Evolutionary conservation across 2,113 vertebrate genomes (phyloP), one percentile per base, ranked within the genome.

Genomic region (Lampris megalopsis): DNA sequence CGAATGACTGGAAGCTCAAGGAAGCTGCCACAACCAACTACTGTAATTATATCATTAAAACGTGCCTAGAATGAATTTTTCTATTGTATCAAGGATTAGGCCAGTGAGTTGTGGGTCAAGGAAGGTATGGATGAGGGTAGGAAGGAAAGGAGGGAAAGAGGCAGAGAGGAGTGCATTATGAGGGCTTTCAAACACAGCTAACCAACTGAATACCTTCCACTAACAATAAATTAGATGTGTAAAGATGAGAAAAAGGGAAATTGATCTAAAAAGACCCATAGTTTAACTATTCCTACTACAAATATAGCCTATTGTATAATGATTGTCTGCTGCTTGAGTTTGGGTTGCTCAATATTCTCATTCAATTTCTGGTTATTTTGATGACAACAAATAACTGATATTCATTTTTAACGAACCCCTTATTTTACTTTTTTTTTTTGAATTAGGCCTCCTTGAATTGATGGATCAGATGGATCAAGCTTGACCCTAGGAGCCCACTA

Each of bases 41-140:
- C 79, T 86, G 83, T 86, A 74, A 77, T 66, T 73, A 80, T 71
- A 77, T 53, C 59, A 78, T 73, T 53, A 3, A 88, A 83, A 63
- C 61, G 80, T 69, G 83, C 54, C 11, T 86, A 79, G 86, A 90
- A 89, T 88, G 78, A 60, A 80, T 78, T 75, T 86, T 68, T 71
- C 80, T 86, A 87, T 84, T 87, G 79, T 88, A 69, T 56, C 66
- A 76, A 77, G 65, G 40, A 80, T 38, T 43, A 13, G 50, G 71
- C 61, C 52, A 59, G 63, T 38, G 63, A 4, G 7, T 53, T 54
- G 69, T 81, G n/a, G 77, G 68, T 74, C 77, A 86, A 78, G 56
- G 68, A 81, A 80, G 74, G 78, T 40, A 41, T 2, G 7, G n/a
- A 67, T 70, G 43, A 68, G 47, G 52, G 59, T 80, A 66, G 56